Percentiles rank a stretch among this genome's conserved stretches.
Conservation (phyloP, 2,797 vertebrate genomes). For the Xiphorhynchus erythropygius region DNA sequence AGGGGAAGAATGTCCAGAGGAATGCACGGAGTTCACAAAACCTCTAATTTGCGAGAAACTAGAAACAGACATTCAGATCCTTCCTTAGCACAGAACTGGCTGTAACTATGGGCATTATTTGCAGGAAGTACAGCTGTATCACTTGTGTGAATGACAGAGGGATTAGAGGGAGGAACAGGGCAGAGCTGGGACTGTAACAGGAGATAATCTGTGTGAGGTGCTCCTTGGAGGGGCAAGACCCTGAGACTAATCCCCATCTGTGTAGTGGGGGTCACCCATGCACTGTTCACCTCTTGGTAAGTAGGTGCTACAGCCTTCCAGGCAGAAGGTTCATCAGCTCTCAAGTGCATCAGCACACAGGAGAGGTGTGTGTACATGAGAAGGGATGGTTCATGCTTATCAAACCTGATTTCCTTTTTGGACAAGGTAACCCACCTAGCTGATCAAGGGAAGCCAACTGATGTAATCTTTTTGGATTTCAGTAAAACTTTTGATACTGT, state of each 20-base stretch:
- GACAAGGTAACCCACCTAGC: not conserved
- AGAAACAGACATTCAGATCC: not conserved
- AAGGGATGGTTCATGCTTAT: not conserved
- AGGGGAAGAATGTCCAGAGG: not conserved
- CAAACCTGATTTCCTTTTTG: not conserved
- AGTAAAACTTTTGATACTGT: not conserved
- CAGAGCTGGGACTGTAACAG: not conserved
- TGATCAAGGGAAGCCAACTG: not conserved
- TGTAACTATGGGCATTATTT: not conserved
- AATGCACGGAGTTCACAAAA: not conserved
- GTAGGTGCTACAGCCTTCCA: not conserved
- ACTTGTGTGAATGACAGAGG: not conserved
- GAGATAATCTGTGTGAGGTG: not conserved
- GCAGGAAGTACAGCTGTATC: not conserved
- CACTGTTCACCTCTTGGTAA: fast-evolving
- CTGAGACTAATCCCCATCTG: not conserved
- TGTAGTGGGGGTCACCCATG: not conserved
- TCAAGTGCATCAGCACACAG: not conserved
- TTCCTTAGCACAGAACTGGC: not conserved
- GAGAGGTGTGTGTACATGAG: not conserved
- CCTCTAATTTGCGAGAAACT: not conserved
- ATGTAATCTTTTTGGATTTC: not conserved
- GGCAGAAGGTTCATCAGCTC: not conserved
- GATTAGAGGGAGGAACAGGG: not conserved
- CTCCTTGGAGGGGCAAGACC: not conserved